These are phyloP conservation scores for Acleris holmiana DNA, from an alignment of 2,888 invertebrate species.

Conservation along the genomic window DNA sequence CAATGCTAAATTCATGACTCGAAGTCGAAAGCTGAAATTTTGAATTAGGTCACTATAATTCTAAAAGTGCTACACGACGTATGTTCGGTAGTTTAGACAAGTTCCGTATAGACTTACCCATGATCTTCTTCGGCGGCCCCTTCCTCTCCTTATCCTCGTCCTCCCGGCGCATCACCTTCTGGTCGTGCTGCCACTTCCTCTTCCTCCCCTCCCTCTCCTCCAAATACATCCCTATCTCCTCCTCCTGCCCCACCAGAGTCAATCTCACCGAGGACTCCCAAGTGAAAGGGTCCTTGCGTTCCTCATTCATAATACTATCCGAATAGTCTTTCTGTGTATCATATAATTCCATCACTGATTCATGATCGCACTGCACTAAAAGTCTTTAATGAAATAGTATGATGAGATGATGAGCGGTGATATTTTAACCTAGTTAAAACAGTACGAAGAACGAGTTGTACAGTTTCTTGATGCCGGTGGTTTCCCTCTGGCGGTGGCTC, in stretches of 20 bases:
- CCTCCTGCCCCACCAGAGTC: constrained; percentile 62
- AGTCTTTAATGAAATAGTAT: constrained; percentile 58
- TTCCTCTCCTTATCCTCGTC: constrained; percentile 75
- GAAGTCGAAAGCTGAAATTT: too few species aligned
- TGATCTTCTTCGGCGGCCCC: constrained; percentile 74
- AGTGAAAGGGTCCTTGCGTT: constrained; percentile 62
- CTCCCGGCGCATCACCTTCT: constrained; percentile 67
- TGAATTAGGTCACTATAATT: too few species aligned
- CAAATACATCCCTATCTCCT: constrained; percentile 73
- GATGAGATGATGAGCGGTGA: constrained; percentile 54
- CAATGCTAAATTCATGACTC: too few species aligned
- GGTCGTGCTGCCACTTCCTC: constrained; percentile 73
- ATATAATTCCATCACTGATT: constrained; percentile 71
- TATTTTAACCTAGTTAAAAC: constrained; percentile 85
- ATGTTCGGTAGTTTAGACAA: too few species aligned
- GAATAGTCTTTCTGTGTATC: constrained; percentile 55
- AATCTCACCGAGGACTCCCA: constrained; percentile 75
- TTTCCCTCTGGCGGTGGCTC: constrained; percentile 92
- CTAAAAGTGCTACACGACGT: too few species aligned
- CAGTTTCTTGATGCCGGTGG: constrained; percentile 93
- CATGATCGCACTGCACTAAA: constrained; percentile 55
- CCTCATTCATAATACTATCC: constrained; percentile 66
- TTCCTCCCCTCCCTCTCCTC: constrained; percentile 74
- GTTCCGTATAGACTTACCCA: constrained; percentile 62
- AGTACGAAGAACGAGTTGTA: constrained; percentile 95